phyloP scores from a whole-genome alignment of 2,888 invertebrate genomes.

The Didymodactylos carnosus region DNA sequence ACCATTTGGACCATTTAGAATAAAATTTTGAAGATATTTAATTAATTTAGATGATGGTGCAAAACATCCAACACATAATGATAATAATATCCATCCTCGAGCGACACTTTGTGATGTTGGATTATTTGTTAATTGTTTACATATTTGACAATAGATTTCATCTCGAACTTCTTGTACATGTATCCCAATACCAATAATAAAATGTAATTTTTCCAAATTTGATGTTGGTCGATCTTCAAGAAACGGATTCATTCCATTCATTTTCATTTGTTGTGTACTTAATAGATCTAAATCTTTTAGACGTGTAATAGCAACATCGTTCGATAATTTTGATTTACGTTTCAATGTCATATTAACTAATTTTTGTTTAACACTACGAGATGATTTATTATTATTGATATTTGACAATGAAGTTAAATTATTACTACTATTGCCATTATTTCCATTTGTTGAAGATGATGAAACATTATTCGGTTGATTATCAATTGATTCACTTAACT shows the following conservation, averaged over 20 bases:
- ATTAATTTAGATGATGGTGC: constrained; percentile 88
- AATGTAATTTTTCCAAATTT: constrained; percentile 89
- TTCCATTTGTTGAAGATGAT: not conserved
- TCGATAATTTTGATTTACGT: constrained; percentile 83
- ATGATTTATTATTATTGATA: constrained; percentile 43
- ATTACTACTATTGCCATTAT: not conserved
- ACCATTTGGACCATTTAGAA: constrained; percentile 86
- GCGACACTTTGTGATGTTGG: constrained; percentile 73
- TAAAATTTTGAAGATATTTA: constrained; percentile 82
- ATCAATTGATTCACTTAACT: constrained; percentile 51
- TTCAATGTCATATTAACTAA: constrained; percentile 83
- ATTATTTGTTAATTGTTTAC: constrained; percentile 38
- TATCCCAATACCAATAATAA: constrained; percentile 87
- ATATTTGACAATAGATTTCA: constrained; percentile 40
- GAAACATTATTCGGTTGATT: not conserved
- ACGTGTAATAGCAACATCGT: constrained; percentile 62
- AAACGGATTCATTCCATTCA: constrained; percentile 53
- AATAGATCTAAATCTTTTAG: constrained; percentile 56
- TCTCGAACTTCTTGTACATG: constrained; percentile 65
- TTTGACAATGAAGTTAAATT: not conserved
- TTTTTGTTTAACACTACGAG: constrained; percentile 71
- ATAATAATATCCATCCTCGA: constrained; percentile 89
- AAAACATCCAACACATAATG: constrained; percentile 93
- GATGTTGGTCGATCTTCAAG: constrained; percentile 86
- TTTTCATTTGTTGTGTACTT: constrained; percentile 3